Evolutionary conservation across 2,888 invertebrate genomes (phyloP).

Genomic region (Cyaniris semiargus): DNA sequence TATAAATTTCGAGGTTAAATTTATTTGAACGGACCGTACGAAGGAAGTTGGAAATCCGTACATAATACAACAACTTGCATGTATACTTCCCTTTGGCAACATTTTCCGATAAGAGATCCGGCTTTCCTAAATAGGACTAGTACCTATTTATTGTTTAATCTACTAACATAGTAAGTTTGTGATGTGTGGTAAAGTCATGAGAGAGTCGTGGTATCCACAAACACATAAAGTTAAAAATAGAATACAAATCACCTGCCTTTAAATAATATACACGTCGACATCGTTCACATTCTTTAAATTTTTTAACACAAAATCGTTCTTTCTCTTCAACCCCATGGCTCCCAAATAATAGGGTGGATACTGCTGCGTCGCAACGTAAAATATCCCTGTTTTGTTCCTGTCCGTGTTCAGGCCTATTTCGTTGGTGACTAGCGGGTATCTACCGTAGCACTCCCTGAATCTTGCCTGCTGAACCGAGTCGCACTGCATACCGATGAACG

Average conservation of each 20-base stretch:
- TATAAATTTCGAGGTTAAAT: too few species aligned
- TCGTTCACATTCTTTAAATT: constrained; percentile 14
- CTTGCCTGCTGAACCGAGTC: constrained; percentile 51
- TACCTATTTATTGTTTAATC: too few species aligned
- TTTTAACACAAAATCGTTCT: constrained; percentile 49
- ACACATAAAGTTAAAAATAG: neutral
- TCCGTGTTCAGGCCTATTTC: constrained; percentile 46
- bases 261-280: constrained; percentile 14
- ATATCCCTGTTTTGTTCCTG: constrained; percentile 49
- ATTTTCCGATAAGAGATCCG: too few species aligned
- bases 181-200: too few species aligned
- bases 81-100: too few species aligned
- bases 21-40: too few species aligned
- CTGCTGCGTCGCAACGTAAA: constrained; percentile 48
- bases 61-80: too few species aligned
- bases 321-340: constrained; percentile 54
- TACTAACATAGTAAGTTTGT: too few species aligned
- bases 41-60: too few species aligned
- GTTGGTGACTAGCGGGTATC: constrained; percentile 46
- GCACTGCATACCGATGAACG: constrained; percentile 49
- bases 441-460: constrained; percentile 46
- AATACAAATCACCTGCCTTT: neutral
- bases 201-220: too few species aligned
- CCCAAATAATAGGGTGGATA: constrained; percentile 60
- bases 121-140: too few species aligned